Evolutionary conservation across 2,888 invertebrate species (phyloP).

Genomic region (Molanna angustata): DNA sequence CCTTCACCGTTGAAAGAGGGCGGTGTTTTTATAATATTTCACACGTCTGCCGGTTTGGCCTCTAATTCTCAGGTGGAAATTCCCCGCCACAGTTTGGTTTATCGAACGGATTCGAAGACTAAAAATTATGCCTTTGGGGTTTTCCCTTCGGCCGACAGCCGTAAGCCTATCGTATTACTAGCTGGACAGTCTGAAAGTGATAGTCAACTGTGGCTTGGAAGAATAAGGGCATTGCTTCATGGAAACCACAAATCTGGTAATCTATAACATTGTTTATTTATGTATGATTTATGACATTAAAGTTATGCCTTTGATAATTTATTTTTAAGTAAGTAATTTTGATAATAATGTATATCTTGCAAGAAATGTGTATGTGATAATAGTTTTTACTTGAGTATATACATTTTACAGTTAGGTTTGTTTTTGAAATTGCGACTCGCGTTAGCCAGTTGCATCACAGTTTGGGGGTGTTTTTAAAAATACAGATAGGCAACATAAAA

Average conservation of each 20-base stretch:
- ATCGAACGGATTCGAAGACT: slow-evolving; percentile 64
- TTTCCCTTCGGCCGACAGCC: slow-evolving; percentile 55
- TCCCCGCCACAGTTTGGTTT: slow-evolving; percentile 58
- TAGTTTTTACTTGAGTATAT: no score
- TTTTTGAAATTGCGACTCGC: no score
- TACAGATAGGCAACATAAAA: no score
- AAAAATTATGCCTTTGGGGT: slow-evolving; percentile 69
- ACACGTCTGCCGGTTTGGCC: slow-evolving; percentile 46
- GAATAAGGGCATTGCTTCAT: slow-evolving; percentile 54
- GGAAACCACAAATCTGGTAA: slow-evolving; percentile 44
- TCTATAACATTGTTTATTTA: no score
- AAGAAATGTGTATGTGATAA: no score
- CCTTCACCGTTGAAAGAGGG: slow-evolving; percentile 55
- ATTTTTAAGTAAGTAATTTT: no score
- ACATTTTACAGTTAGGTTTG: no score
- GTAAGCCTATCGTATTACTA: slow-evolving; percentile 63
- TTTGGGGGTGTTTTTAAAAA: no score
- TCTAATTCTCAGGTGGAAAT: slow-evolving; percentile 50
- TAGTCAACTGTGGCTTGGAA: slow-evolving; percentile 67
- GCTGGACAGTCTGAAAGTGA: slow-evolving; percentile 64
- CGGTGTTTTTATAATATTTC: slow-evolving; percentile 55
- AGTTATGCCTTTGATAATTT: no score
- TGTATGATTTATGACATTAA: no score
- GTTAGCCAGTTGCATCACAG: no score
- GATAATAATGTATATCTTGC: no score